Base-by-base conservation (phyloP, 64 coral and sea anemone species). In the Stichodactyla helianthus region DNA sequence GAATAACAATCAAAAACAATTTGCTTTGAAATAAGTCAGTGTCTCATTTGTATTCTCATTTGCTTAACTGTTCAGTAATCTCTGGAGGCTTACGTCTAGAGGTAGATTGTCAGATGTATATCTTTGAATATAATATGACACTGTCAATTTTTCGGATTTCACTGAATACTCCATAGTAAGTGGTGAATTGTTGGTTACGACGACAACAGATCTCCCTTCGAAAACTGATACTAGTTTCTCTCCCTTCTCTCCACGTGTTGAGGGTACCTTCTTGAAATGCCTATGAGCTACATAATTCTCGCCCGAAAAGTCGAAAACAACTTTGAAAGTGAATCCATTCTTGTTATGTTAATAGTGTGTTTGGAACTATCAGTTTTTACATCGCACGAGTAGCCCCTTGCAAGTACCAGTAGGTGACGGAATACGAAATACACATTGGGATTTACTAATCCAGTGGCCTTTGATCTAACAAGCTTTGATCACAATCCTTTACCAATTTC, bases 121-220 rank as follows among this genome's bases (percentile, higher is more conserved):
- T 84, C 65, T 71, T 18, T 89, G 88, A 23, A 89, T 77, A 71
- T 84, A 89, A 77, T 83, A 89, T 51, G 82, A 51, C 26, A 89
- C 25, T 19, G 58, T 64, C 50, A 57, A 64, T 71, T 62, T 50
- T 27, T 89, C 79, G 28, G 50, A 84, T 23, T 58, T 84, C 88
- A 83, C 84, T 23, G 59, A 28, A 28, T 89, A 89, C 71, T 77
- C 64, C 0, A 89, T 84, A 50, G 26, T 68, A 52, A 89, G 74
- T 56, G 82, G 88, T 19, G 82, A 74, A 44, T 17, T 12, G 11
- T 55, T 16, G 18, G 60, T 54, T 6, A 84, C 63, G 53, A 77
- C 88, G 77, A 89, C 10, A 26, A 80, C 28, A 16, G 82, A 89
- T 63, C 76, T 89, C 53, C 79, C 88, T 10, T 89, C 56, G 61